Evolutionary conservation across 2,797 vertebrate genomes (phyloP), one percentile per base, ranked within the genome.

Genomic region (Falco cherrug): DNA sequence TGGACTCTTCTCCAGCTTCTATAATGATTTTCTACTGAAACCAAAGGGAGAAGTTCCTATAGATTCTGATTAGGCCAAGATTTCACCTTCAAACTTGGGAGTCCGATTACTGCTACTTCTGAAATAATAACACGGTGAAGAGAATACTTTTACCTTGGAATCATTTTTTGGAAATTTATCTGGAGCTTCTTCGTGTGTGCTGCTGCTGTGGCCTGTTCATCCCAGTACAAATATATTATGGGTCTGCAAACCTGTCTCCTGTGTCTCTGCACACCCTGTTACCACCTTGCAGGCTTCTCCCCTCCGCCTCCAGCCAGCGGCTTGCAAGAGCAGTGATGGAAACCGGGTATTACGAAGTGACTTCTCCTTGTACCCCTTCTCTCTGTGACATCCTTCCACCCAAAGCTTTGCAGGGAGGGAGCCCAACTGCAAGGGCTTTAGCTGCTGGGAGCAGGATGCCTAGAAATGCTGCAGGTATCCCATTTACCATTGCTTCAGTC

Each of bases 391-490:
- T 78, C 21, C 4, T 70, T 33, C 21, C 6, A 18, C 16, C 69
- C 57, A 56, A n/a, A 73, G 35, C 51, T 84, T 96, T 48, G 28
- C 11, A 39, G 39, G 39, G 39, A 57, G 71, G 33, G 37, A 89
- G 17, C 7, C 16, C 33, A 7, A 16, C 33, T 19, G 33, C 0
- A 7, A 64, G 35, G 54, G 35, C 48, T 88, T 43, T 18, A 63
- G 54, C 74, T 85, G 29, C 57, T 83, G 60, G 43, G 51, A 80
- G 26, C 60, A 71, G 57, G 53, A 83, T 6, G n/a, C 57, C 43
- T 69, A 51, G 70, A 71, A 95, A 81, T 84, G 51, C 28, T 35
- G 39, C 73, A 90, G 69, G 73, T 86, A 74, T 65, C 73, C 80
- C 16, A 9, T 39, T 87, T 87, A 51, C 53, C 21, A 10, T 60